Conservation (phyloP, 2,113 vertebrate genomes). For the Mohoua ochrocephala region DNA sequence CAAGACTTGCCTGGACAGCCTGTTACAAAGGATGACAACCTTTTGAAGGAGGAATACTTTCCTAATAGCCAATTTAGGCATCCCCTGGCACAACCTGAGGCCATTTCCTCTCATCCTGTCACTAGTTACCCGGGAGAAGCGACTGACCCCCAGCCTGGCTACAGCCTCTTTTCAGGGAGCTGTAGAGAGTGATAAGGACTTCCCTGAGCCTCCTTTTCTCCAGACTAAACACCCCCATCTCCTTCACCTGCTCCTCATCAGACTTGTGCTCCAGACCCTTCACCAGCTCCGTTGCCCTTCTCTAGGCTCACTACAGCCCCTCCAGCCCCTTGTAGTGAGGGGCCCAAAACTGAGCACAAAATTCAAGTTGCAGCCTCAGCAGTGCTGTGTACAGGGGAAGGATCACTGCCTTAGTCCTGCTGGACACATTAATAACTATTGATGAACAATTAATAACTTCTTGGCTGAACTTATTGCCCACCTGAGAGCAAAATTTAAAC, state of each 20-base stretch:
- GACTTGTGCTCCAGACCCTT: not conserved
- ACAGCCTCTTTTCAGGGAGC: not conserved
- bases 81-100: not conserved
- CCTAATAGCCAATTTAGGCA: not conserved
- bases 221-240: not conserved
- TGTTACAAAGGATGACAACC: not conserved
- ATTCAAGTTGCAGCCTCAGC: not conserved
- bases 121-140: not conserved
- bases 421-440: not conserved
- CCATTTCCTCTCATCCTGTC: not conserved
- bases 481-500: not conserved
- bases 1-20: not conserved
- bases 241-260: not conserved
- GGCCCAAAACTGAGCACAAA: not conserved
- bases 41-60: not conserved
- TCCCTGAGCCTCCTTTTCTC: not conserved
- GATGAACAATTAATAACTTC: not conserved
- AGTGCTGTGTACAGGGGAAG: not conserved
- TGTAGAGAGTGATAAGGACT: not conserved
- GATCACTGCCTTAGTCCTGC: not conserved
- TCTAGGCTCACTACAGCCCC: not conserved
- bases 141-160: accelerated
- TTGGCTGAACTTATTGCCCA: not conserved
- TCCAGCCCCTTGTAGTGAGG: not conserved
- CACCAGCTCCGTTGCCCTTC: accelerated